A percentile compares a stretch with the other conserved stretches of the same genome.
These are phyloP conservation scores for Synchiropus splendidus DNA, from an alignment of 2,113 vertebrate genomes.

Conservation along the genomic window DNA sequence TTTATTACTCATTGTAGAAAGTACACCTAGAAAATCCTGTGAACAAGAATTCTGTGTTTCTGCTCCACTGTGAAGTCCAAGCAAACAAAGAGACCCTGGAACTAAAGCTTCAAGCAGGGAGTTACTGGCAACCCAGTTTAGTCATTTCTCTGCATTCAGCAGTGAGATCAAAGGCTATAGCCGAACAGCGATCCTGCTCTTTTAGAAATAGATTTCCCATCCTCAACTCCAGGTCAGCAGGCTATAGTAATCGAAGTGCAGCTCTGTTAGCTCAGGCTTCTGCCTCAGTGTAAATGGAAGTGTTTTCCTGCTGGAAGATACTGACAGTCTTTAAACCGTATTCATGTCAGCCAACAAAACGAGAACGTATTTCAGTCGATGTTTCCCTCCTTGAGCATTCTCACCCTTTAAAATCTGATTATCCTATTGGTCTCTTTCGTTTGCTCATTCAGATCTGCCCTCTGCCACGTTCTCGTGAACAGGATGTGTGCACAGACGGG, in stretches of 20 bases:
- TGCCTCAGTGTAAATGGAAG: neutral
- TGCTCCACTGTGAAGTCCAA: too few relatives aligned
- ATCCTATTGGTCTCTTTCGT: constrained; percentile 10
- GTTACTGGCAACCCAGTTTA: constrained; percentile 10
- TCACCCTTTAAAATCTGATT: constrained; percentile 15
- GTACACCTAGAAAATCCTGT: too few relatives aligned
- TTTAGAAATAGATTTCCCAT: constrained; percentile 24
- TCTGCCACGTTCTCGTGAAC: constrained; percentile 35
- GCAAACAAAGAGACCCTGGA: too few relatives aligned
- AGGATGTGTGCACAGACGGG: constrained; percentile 42
- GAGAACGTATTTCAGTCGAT: constrained; percentile 7
- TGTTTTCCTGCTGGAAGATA: too few relatives aligned
- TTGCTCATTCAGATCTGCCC: constrained; percentile 11
- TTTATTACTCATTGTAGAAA: too few relatives aligned
- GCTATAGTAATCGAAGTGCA: constrained; percentile 19
- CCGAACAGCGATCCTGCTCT: neutral
- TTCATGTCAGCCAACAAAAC: constrained; percentile 1
- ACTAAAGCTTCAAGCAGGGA: neutral
- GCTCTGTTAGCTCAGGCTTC: constrained; percentile 20
- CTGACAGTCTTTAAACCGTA: too few relatives aligned
- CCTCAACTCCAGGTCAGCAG: constrained; percentile 22
- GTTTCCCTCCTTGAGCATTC: constrained; percentile 6
- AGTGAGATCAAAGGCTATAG: constrained; percentile 23
- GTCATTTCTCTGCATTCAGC: constrained; percentile 22
- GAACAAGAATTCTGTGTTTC: too few relatives aligned